Conservation (phyloP, 2,113 vertebrate genomes). For the Sialia sialis region DNA sequence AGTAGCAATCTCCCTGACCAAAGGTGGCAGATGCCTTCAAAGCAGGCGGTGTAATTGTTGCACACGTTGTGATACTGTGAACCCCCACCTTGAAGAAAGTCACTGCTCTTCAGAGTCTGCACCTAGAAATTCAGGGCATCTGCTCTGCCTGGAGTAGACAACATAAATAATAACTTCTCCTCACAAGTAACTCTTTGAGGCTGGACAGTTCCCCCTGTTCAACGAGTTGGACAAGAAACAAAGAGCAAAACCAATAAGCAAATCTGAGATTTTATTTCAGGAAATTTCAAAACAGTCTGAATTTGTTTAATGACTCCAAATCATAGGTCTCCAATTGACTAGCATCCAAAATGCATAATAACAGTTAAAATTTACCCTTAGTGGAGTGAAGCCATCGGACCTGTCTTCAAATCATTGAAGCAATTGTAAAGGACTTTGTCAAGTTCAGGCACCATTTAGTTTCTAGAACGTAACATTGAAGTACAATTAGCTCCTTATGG, state of each 20-base stretch:
- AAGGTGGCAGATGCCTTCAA: neutral
- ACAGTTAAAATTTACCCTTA: neutral
- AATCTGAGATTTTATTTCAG: neutral
- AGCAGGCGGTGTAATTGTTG: neutral
- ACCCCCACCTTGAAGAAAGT: neutral
- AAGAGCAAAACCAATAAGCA: neutral
- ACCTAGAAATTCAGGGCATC: neutral
- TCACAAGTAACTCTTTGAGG: neutral
- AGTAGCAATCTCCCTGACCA: neutral
- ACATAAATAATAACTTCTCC: neutral
- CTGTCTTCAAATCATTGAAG: neutral
- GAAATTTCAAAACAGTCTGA: neutral
- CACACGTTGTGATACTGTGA: neutral
- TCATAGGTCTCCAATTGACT: neutral
- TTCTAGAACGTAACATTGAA: neutral
- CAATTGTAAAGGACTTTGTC: neutral
- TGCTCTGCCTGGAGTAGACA: neutral
- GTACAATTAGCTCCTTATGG: neutral
- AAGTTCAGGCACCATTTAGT: neutral
- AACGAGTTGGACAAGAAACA: neutral
- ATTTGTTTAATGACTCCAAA: neutral
- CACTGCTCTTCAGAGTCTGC: neutral
- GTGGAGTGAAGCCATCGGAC: neutral
- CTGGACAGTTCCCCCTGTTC: neutral
- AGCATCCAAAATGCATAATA: neutral